Conservation (phyloP, 2,888 invertebrate genomes). For the Aphidoletes aphidimyza region DNA sequence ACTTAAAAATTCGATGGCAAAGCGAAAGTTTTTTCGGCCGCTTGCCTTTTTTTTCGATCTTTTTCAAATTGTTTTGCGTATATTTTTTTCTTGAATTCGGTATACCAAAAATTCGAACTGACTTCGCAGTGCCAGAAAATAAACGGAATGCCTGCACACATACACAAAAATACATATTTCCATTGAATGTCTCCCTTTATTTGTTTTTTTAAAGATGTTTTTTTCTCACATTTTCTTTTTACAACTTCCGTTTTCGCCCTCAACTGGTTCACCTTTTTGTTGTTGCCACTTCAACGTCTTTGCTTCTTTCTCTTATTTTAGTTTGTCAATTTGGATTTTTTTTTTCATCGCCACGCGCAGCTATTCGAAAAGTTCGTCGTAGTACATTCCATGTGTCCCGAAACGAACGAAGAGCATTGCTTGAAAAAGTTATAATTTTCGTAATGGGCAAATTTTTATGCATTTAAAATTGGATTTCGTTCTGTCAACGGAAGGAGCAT, state of each 20-base stretch:
- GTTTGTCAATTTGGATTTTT: slow-evolving; percentile 1
- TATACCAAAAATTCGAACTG: not conserved
- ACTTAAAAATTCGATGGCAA: not conserved
- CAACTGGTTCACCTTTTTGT: slow-evolving; percentile 38
- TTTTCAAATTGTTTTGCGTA: too few relatives aligned
- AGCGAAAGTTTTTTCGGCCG: not conserved
- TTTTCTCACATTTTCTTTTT: slow-evolving; percentile 13
- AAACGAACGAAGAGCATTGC: not conserved
- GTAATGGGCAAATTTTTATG: slow-evolving; percentile 32
- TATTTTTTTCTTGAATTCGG: slow-evolving; percentile 34
- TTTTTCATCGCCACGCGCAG: not conserved
- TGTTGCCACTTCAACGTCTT: not conserved
- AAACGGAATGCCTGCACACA: not conserved
- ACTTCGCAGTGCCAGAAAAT: not conserved
- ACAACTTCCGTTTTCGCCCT: slow-evolving; percentile 49
- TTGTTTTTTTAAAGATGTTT: slow-evolving; percentile 41
- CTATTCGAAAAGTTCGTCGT: not conserved
- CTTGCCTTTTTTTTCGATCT: not conserved
- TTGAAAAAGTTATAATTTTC: slow-evolving; percentile 49
- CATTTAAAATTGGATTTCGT: slow-evolving; percentile 39
- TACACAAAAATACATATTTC: not conserved
- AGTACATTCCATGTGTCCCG: not conserved
- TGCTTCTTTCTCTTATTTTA: not conserved
- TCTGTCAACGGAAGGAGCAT: not conserved
- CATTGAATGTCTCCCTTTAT: not conserved